Base-by-base conservation (phyloP, 2,113 vertebrate genomes). In the Microcebus griseorufus region DNA sequence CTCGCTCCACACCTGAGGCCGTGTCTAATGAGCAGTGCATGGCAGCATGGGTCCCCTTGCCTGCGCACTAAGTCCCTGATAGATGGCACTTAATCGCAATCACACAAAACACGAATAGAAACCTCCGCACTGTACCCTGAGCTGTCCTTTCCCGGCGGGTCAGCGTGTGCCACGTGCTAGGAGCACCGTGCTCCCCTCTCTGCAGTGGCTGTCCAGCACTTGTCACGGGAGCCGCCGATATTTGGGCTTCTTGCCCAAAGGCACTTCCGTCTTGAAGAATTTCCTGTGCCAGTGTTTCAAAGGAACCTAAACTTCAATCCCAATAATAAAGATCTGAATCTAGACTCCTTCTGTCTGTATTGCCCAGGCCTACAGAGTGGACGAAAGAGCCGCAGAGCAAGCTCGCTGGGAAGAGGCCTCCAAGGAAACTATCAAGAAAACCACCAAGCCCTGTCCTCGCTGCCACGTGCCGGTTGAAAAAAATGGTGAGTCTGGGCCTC, bases 371-470 rank as follows among this genome's bases (percentile, higher is more conserved):
- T 99, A 99, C 1, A 23, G 97, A 1, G 98, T 99, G 37, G 98
- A 99, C n/a, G 98, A 99, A 87, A 98, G 97, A 2, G 99, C 99
- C 0, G 99, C 99, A 0, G 97, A 98, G 92, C 98, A 95, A 70
- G 99, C 99, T 23, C 98, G 99, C 32, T 99, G 99, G 99, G 99
- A 99, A 55, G 98, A 96, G 80, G 99, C 99, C 5, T 99, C 99
- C 34, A 98, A 94, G 97, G 99, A 99, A 65, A 99, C 99, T 12
- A 99, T 99, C 97, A 98, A 98, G 88, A 98, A 98, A 80, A 99
- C 99, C 80, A 99, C 99, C 10, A 99, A 99, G 96, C 99, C 98
- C 29, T 99, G 99, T 64, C 99, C 99, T 4, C 98, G 92, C 55
- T 99, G 99, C 97, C 99, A 96, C 2, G 99, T 99, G 67, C 99